These are phyloP conservation scores for Pantelozetes paolii DNA, from an alignment of 2,888 invertebrate genomes.

Conservation along the genomic window DNA sequence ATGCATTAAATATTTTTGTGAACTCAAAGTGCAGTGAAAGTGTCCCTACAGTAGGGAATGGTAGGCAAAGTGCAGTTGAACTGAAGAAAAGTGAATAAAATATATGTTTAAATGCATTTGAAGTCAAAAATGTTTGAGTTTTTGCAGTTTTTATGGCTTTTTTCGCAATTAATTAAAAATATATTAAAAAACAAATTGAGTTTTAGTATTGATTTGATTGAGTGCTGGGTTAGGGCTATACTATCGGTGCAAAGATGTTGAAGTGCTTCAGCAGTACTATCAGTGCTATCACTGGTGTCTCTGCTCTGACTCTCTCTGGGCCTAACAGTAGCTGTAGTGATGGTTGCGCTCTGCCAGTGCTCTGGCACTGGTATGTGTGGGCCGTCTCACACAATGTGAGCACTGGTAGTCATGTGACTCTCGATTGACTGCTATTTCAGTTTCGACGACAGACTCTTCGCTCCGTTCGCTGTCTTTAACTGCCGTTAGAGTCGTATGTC, in stretches of 20 bases:
- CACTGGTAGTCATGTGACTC: background rate
- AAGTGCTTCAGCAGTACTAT: background rate
- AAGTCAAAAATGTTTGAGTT: no score
- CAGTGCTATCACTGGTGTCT: background rate
- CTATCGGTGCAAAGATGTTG: no score
- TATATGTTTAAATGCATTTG: no score
- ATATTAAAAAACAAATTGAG: no score
- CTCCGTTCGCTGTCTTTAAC: background rate
- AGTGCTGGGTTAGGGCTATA: no score
- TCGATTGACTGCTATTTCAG: background rate
- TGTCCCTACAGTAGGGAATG: no score
- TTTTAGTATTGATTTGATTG: no score
- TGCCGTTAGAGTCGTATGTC: background rate
- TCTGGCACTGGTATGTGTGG: background rate
- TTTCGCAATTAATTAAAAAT: no score
- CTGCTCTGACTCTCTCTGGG: background rate
- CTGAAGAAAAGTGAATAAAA: no score
- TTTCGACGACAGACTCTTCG: background rate
- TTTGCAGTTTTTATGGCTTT: no score
- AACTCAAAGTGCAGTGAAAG: no score
- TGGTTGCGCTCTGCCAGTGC: background rate
- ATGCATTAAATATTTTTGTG: background rate
- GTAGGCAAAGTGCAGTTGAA: no score
- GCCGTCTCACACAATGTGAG: background rate
- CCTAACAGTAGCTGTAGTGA: background rate